These are phyloP conservation scores for Melanotaenia trifasciata DNA, from an alignment of 2,797 vertebrate genomes.

Conservation along the genomic window DNA sequence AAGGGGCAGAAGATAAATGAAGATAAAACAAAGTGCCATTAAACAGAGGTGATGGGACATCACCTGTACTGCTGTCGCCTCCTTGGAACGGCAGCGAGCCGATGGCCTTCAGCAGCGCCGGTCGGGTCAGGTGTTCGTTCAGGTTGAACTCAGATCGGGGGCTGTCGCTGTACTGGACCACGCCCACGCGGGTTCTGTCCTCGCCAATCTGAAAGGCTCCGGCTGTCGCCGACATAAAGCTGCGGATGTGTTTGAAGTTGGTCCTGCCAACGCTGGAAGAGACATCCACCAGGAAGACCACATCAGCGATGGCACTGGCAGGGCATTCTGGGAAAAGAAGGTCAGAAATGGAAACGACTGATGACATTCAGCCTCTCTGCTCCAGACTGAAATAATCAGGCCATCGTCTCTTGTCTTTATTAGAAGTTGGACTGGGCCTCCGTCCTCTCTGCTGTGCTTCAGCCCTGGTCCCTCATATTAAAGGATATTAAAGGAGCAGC, in stretches of 20 bases:
- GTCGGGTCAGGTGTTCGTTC: slow-evolving; percentile 84
- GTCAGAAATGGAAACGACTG: too few relatives aligned
- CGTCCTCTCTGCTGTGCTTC: neutral
- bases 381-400: too few relatives aligned
- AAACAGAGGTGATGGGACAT: too few relatives aligned
- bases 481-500: too few relatives aligned
- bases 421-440: too few relatives aligned
- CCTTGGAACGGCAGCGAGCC: slow-evolving; percentile 90
- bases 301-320: slow-evolving; percentile 86
- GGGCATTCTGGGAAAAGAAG: slow-evolving; percentile 87
- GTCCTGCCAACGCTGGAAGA: slow-evolving; percentile 90
- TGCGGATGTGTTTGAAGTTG: slow-evolving; percentile 90
- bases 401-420: too few relatives aligned
- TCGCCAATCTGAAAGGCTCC: slow-evolving; percentile 92
- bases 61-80: slow-evolving; percentile 89
- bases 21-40: too few relatives aligned
- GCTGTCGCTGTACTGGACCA: slow-evolving; percentile 91
- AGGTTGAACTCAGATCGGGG: slow-evolving; percentile 90
- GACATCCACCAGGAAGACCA: slow-evolving; percentile 93
- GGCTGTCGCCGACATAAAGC: slow-evolving; percentile 86
- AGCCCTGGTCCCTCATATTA: neutral
- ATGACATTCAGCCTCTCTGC: too few relatives aligned
- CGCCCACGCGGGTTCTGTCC: slow-evolving; percentile 90
- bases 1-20: too few relatives aligned
- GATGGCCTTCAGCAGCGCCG: slow-evolving; percentile 88